A percentile compares a stretch with the other conserved stretches of the same genome.
phyloP scores from a whole-genome alignment of 1,140 invertebrate genomes.

The Maniola jurtina region DNA sequence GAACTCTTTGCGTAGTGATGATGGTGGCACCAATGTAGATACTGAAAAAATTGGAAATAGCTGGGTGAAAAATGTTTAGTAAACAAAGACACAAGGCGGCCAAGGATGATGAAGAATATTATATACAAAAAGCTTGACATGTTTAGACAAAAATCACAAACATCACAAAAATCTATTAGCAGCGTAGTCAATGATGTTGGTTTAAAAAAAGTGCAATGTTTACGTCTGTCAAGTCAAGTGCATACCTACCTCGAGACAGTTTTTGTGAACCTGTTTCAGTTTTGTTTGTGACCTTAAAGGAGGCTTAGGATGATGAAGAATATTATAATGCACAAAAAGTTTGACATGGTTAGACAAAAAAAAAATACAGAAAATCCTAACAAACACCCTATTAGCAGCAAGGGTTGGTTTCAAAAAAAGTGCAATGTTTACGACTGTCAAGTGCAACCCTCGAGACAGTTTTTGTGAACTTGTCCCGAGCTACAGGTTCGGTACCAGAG shows the following conservation, averaged over 20 bases:
- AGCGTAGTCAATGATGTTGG: neutral
- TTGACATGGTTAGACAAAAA: too few species aligned
- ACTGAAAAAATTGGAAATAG: too few species aligned
- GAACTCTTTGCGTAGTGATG: too few species aligned
- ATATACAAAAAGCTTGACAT: too few species aligned
- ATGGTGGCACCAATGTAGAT: too few species aligned
- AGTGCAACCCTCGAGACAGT: conserved; percentile 8
- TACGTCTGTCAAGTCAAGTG: conserved; percentile 7
- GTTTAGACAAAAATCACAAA: too few species aligned
- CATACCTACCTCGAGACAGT: conserved; percentile 4
- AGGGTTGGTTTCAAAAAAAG: neutral
- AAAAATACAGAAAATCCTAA: neutral
- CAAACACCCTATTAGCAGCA: neutral
- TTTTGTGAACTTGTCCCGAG: conserved; percentile 47
- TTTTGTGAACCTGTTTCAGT: conserved; percentile 43
- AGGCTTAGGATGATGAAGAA: too few species aligned
- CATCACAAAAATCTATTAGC: neutral
- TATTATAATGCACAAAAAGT: too few species aligned
- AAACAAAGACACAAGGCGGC: too few species aligned
- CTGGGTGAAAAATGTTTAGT: too few species aligned
- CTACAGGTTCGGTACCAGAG: neutral
- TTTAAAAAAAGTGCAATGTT: conserved; percentile 3
- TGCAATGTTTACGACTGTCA: conserved; percentile 14
- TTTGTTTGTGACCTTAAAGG: too few species aligned
- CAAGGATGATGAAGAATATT: too few species aligned